Percentiles rank a stretch among this genome's conserved stretches.
Conservation (phyloP, 2,797 vertebrate species). For the Hapalemur alaotrensis region DNA sequence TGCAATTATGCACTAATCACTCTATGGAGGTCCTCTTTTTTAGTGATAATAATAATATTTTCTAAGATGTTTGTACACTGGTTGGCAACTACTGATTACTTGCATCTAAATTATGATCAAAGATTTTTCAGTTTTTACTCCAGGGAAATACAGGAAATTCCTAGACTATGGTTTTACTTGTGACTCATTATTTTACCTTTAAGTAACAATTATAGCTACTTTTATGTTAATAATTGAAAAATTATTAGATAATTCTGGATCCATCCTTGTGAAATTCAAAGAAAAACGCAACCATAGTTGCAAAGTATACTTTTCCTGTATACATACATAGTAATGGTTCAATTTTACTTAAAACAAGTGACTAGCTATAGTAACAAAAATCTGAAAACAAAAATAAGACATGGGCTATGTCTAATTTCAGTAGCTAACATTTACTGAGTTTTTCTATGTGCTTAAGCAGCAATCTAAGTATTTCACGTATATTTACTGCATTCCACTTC, state of each 20-base stretch:
- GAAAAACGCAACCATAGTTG: neutral
- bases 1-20: neutral
- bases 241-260: neutral
- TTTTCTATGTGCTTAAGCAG: neutral
- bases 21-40: neutral
- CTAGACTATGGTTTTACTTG: neutral
- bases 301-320: neutral
- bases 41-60: too few species aligned
- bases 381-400: neutral
- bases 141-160: neutral
- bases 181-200: neutral
- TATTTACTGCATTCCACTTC: neutral
- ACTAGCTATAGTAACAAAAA: neutral
- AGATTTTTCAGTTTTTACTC: neutral
- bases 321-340: neutral
- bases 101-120: neutral
- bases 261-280: neutral
- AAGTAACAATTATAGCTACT: neutral
- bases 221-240: constrained; percentile 6
- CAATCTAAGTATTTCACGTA: neutral
- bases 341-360: neutral
- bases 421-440: neutral
- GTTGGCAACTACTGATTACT: neutral
- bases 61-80: neutral
- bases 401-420: neutral